Percentiles rank a stretch among this genome's conserved stretches.
Conservation (phyloP, 2,797 vertebrate species). For the Gastrophryne carolinensis region DNA sequence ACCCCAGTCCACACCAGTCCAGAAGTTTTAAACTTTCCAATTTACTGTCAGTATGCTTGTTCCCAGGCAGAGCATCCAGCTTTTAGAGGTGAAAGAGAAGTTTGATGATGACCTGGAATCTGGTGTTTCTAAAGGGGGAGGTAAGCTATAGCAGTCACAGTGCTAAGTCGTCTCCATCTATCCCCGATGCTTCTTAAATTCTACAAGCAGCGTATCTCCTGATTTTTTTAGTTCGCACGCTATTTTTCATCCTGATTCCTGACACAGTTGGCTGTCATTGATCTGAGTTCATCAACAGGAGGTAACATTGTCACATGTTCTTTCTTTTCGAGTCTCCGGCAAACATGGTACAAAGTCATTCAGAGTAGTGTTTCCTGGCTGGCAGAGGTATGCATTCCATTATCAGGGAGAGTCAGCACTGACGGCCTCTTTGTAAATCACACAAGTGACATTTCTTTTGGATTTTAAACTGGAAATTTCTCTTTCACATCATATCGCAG, state of each 20-base stretch:
- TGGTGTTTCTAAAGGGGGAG: too few species aligned
- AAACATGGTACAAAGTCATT: constrained; percentile 58
- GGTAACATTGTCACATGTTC: constrained; percentile 55
- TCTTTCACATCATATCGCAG: constrained; percentile 70
- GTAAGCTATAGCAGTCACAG: too few species aligned
- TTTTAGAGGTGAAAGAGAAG: too few species aligned
- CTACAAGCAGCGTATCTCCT: neutral
- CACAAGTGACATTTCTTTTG: constrained; percentile 73
- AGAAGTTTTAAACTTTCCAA: too few species aligned
- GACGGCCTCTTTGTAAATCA: constrained; percentile 65
- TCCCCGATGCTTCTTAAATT: neutral
- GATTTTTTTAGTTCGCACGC: neutral
- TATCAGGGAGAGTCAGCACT: constrained; percentile 54
- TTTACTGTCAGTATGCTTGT: too few species aligned
- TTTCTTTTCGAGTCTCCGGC: constrained; percentile 36
- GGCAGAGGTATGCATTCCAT: constrained; percentile 66
- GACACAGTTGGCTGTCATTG: neutral
- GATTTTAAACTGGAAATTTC: constrained; percentile 68
- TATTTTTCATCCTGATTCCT: neutral
- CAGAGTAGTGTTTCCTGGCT: constrained; percentile 36
- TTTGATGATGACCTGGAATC: too few species aligned
- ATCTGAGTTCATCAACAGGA: neutral
- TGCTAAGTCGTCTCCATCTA: neutral
- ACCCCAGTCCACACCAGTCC: too few species aligned
- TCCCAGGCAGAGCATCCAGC: too few species aligned